Evolutionary conservation across 1,140 invertebrate genomes (phyloP).

Genomic region (Hesperophylax magnus): DNA sequence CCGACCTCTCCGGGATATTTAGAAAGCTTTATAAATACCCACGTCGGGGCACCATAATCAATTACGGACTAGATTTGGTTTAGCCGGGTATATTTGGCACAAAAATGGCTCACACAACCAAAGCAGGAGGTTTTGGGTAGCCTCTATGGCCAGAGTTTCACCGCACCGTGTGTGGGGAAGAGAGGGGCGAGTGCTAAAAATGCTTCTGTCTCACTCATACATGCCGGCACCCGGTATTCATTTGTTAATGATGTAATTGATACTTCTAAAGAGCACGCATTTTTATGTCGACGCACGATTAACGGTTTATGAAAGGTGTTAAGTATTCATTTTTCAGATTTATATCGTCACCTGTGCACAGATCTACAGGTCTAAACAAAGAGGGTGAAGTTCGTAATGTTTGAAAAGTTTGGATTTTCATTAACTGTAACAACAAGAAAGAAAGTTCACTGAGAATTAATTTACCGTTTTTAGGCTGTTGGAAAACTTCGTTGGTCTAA

Average conservation of each 20-base stretch:
- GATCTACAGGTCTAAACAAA: neutral
- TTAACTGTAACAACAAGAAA: no score
- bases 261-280: slow-evolving; percentile 34
- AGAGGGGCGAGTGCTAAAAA: slow-evolving; percentile 27
- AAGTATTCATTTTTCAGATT: slow-evolving; percentile 20
- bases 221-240: slow-evolving; percentile 11
- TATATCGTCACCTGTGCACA: neutral
- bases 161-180: slow-evolving; percentile 47
- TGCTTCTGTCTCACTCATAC: neutral
- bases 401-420: no score
- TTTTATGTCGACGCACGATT: neutral
- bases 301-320: neutral
- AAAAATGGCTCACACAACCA: slow-evolving; percentile 54
- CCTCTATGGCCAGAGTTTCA: slow-evolving; percentile 57
- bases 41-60: slow-evolving; percentile 55
- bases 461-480: no score
- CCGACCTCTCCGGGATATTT: slow-evolving; percentile 25
- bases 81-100: slow-evolving; percentile 54
- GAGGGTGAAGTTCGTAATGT: neutral
- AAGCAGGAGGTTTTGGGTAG: slow-evolving; percentile 53
- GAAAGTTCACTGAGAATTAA: no score
- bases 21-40: slow-evolving; percentile 51
- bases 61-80: slow-evolving; percentile 57
- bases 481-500: no score
- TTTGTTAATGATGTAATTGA: slow-evolving; percentile 51